Evolutionary conservation across 2,888 invertebrate species (phyloP).

Genomic region (Macaria notata): DNA sequence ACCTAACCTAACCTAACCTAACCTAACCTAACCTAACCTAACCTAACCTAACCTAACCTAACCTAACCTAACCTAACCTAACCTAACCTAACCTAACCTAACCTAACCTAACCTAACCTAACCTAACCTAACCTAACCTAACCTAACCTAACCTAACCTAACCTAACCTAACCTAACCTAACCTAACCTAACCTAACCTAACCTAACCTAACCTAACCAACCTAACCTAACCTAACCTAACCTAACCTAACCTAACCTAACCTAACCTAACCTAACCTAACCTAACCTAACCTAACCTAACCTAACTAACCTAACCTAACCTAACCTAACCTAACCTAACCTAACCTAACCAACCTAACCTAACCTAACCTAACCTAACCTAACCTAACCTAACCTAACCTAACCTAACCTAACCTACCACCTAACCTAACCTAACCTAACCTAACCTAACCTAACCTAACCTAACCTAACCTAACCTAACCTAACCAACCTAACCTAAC

Average conservation of each 20-base stretch:
- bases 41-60: slow-evolving; percentile 23
- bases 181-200: slow-evolving; percentile 32
- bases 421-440: slow-evolving; percentile 32
- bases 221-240: slow-evolving; percentile 18
- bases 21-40: slow-evolving; percentile 22
- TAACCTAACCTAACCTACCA: slow-evolving; percentile 25
- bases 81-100: slow-evolving; percentile 26
- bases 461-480: slow-evolving; percentile 26
- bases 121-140: slow-evolving; percentile 33
- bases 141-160: slow-evolving; percentile 30
- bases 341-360: slow-evolving; percentile 24
- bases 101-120: slow-evolving; percentile 29
- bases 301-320: slow-evolving; percentile 15
- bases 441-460: slow-evolving; percentile 32
- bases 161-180: slow-evolving; percentile 33
- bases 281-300: slow-evolving; percentile 27
- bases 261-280: slow-evolving; percentile 25
- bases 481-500: slow-evolving; percentile 24
- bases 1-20: slow-evolving; percentile 26
- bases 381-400: slow-evolving; percentile 21
- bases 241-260: slow-evolving; percentile 16
- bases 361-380: slow-evolving; percentile 15
- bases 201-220: slow-evolving; percentile 31
- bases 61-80: slow-evolving; percentile 23
- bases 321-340: slow-evolving; percentile 25